These are phyloP conservation scores for Lepus europaeus DNA, from an alignment of 2,113 vertebrate genomes.

Conservation along the genomic window DNA sequence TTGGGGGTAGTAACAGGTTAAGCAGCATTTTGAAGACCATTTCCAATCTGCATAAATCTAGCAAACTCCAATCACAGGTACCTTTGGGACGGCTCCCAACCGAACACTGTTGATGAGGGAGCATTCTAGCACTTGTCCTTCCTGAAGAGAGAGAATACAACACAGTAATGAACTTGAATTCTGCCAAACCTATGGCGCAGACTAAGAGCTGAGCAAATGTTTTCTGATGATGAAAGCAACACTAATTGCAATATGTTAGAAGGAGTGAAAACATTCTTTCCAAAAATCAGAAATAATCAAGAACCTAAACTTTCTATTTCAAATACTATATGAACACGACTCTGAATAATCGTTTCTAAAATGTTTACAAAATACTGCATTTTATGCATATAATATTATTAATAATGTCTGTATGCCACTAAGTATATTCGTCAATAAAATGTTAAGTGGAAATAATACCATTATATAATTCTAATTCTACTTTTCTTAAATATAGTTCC, in stretches of 20 bases:
- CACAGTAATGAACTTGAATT: conserved; percentile 55
- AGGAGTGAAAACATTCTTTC: not conserved
- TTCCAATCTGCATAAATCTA: conserved; percentile 32
- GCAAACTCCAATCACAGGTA: conserved; percentile 76
- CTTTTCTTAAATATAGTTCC: not conserved
- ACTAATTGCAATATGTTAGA: not conserved
- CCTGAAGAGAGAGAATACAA: conserved; percentile 87
- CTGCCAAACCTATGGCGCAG: not conserved
- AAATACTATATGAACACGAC: not conserved
- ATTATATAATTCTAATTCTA: conserved; percentile 5
- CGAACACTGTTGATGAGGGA: conserved; percentile 99
- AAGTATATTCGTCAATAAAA: not conserved
- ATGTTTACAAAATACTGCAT: not conserved
- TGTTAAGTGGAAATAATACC: not conserved
- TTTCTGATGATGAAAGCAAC: not conserved
- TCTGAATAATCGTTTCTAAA: not conserved
- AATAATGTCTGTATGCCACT: not conserved
- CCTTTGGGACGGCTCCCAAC: conserved; percentile 94
- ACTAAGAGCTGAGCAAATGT: not conserved
- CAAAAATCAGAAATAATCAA: conserved; percentile 38
- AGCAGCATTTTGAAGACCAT: not conserved
- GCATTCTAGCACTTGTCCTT: conserved; percentile 98
- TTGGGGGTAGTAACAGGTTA: not conserved
- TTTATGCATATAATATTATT: not conserved
- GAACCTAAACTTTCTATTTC: conserved; percentile 20